Base-by-base conservation (phyloP, 2,797 vertebrate species). In the Setipinna tenuifilis region DNA sequence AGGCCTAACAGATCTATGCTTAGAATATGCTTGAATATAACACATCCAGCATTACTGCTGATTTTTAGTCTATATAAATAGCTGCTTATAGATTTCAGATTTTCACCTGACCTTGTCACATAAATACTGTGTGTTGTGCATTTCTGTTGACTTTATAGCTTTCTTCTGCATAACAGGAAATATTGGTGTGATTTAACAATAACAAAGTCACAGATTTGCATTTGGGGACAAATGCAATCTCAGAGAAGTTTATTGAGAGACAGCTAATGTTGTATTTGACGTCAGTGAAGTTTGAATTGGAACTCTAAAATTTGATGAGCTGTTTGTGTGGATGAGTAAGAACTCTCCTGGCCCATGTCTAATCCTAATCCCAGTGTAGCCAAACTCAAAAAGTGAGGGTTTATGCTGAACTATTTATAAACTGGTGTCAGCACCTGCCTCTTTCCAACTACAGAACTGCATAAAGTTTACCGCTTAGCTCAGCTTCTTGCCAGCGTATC, bases 401-500 rank as follows among this genome's bases (percentile, higher is more conserved):
- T 78, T 54, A 54, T 44, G 31, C 71, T 78, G 17, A 44, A 78
- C 71, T 78, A 35, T 35, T 21, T 19, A 59, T 21, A 19, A 75
- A 78, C 35, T 78, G 35, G 71, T 44, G 31, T 78, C 71, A 78
- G 71, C 35, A 7, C 5, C 71, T 44, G 35, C 71, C 19, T 16
- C 71, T 16, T 44, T 31, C 14, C 17, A 9, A 41, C 31, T 44
- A 78, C 28, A 21, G 44, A 44, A 78, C 23, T 19, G 1, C 31
- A 78, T 78, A 21, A 44, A 78, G 71, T 78, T 78, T 44, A 41
- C 21, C 9, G 31, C 71, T 44, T 78, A 78, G 16, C 71, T 78
- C 35, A 78, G 71, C 71, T 78, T 78, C 71, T 31, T 78, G 31
- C 35, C 31, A 35, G 65, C 25, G 17, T 71, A 71, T 78, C 17